Percentiles rank a stretch among this genome's conserved stretches.
Evolutionary conservation across 2,888 invertebrate genomes (phyloP).

Genomic region (Cerceris rybyensis): DNA sequence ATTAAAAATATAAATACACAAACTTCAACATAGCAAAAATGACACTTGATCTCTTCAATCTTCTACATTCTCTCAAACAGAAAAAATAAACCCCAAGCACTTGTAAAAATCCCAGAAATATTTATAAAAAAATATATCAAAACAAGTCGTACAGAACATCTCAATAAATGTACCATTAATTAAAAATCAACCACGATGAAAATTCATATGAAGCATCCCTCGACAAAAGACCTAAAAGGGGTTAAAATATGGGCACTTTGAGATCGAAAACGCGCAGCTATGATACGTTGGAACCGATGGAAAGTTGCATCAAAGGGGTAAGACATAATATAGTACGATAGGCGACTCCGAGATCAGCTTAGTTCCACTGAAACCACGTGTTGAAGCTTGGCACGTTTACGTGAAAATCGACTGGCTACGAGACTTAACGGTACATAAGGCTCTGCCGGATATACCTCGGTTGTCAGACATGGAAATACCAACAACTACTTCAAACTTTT

Average conservation of each 20-base stretch:
- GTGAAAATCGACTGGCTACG: slow-evolving; percentile 47
- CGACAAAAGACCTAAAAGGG: too few species aligned
- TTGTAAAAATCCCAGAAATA: too few species aligned
- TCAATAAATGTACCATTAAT: too few species aligned
- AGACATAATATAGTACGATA: slow-evolving; percentile 24
- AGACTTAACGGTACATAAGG: slow-evolving; percentile 27
- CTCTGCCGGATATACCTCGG: slow-evolving; percentile 14
- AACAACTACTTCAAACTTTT: slow-evolving; percentile 37
- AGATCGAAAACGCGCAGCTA: background rate
- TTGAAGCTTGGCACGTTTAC: slow-evolving; percentile 56
- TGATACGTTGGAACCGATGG: slow-evolving; percentile 1
- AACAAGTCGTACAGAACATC: too few species aligned
- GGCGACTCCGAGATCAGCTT: slow-evolving; percentile 17
- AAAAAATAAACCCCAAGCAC: too few species aligned
- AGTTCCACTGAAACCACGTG: slow-evolving; percentile 46
- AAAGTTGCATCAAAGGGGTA: slow-evolving; percentile 8
- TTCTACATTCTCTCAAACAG: too few species aligned
- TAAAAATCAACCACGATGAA: too few species aligned
- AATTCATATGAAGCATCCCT: too few species aligned
- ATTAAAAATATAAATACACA: too few species aligned
- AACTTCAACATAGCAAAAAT: too few species aligned
- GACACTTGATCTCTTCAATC: too few species aligned
- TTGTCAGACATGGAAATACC: slow-evolving; percentile 34
- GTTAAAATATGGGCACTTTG: background rate
- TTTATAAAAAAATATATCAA: too few species aligned